Evolutionary conservation across 2,888 invertebrate genomes (phyloP).

Genomic region (Torymus texanus): DNA sequence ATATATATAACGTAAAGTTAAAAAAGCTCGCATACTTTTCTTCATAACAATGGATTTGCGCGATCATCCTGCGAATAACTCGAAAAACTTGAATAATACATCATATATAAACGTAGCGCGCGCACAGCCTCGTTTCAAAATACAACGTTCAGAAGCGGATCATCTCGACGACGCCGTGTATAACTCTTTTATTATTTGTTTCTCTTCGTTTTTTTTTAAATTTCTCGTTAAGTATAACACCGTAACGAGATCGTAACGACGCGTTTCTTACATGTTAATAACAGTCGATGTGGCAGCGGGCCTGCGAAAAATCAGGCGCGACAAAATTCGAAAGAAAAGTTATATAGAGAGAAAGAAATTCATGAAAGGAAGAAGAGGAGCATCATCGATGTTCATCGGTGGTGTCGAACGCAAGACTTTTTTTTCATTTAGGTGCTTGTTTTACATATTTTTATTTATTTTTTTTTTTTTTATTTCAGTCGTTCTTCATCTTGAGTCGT

Average conservation of each 20-base stretch:
- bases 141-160: constrained; percentile 43
- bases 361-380: constrained; percentile 9
- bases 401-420: background rate
- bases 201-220: no score
- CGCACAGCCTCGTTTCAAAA: constrained; percentile 54
- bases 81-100: constrained; percentile 47
- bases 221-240: constrained; percentile 30
- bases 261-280: constrained; percentile 47
- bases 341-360: background rate
- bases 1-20: constrained; percentile 18
- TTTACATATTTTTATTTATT: background rate
- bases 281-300: constrained; percentile 53
- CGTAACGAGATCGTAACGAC: constrained; percentile 22
- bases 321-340: constrained; percentile 21
- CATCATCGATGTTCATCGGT: background rate
- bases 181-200: constrained; percentile 25
- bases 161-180: constrained; percentile 22
- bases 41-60: constrained; percentile 47
- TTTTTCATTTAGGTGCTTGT: constrained; percentile 28
- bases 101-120: constrained; percentile 27
- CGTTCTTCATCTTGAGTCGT: constrained; percentile 42
- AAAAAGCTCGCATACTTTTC: constrained; percentile 46
- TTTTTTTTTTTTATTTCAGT: constrained; percentile 27
- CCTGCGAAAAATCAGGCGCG: constrained; percentile 42
- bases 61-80: constrained; percentile 25